Conservation (phyloP, 2,888 invertebrate species). For the Rambutsinella grinnellia region DNA sequence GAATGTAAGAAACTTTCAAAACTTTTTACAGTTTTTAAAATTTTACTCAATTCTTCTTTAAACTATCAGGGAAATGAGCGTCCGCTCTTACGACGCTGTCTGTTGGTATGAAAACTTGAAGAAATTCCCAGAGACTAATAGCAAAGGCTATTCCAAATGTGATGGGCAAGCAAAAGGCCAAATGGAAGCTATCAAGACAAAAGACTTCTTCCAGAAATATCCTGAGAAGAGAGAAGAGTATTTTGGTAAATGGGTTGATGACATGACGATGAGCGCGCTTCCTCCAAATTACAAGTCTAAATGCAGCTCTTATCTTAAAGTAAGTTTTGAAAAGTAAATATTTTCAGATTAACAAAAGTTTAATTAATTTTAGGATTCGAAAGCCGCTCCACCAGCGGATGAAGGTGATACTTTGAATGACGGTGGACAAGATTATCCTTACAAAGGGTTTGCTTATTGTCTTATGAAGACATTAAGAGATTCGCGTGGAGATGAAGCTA, state of each 20-base stretch:
- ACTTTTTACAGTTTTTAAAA: neutral
- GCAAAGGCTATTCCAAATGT: neutral
- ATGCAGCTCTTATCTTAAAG: neutral
- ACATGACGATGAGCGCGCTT: neutral
- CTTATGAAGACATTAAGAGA: conserved; percentile 8
- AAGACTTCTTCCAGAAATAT: neutral
- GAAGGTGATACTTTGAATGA: conserved; percentile 38
- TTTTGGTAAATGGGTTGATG: neutral
- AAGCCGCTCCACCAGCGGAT: neutral
- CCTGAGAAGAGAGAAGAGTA: neutral
- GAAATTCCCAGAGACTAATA: conserved; percentile 15
- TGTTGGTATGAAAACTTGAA: conserved; percentile 30
- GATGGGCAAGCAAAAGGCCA: neutral
- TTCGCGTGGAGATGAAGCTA: conserved; percentile 22
- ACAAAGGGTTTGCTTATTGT: conserved; percentile 31
- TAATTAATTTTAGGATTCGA: conserved; percentile 7
- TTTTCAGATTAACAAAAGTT: neutral
- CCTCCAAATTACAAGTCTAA: neutral
- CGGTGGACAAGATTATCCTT: conserved; percentile 16
- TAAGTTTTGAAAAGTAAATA: neutral
- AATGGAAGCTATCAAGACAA: neutral
- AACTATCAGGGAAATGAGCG: conserved; percentile 2
- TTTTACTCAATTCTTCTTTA: neutral
- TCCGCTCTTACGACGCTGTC: conserved; percentile 3
- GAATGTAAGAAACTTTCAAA: conserved; percentile 7